phyloP scores from a whole-genome alignment of 92 coral and sea anemone species.

The Porites evermanni region DNA sequence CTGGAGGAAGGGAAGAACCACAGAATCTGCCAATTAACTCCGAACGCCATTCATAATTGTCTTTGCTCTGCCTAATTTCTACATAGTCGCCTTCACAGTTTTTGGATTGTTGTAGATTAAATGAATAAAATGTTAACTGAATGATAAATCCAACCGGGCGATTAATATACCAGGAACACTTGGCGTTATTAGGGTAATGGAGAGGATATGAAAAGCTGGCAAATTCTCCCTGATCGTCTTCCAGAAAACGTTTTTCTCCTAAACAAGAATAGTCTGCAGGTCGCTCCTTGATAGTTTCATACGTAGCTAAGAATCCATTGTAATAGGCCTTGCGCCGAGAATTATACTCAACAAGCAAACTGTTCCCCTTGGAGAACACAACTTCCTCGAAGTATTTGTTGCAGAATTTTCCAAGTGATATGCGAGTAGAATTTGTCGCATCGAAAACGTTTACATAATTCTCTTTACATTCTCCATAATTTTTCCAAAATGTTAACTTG shows the following conservation, averaged over 20 bases:
- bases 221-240: slow-evolving; percentile 26
- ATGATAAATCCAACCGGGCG: slow-evolving; percentile 42
- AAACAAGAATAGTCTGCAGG: slow-evolving; percentile 26
- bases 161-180: slow-evolving; percentile 36
- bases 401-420: background rate
- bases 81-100: slow-evolving; percentile 55
- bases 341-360: slow-evolving; percentile 15
- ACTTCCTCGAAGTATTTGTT: background rate
- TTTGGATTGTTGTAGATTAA: slow-evolving; percentile 44
- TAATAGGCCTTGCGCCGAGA: background rate
- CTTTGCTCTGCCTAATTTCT: background rate
- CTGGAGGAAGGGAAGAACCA: slow-evolving; percentile 30
- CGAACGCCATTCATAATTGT: background rate
- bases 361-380: slow-evolving; percentile 44
- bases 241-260: background rate
- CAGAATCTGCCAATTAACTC: slow-evolving; percentile 19
- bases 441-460: background rate
- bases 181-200: slow-evolving; percentile 49
- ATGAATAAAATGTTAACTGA: slow-evolving; percentile 48
- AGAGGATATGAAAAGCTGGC: slow-evolving; percentile 66
- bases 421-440: slow-evolving; percentile 1
- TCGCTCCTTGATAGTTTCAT: slow-evolving; percentile 29
- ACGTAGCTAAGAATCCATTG: slow-evolving; percentile 43
- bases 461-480: background rate
- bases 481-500: slow-evolving; percentile 36